These are phyloP conservation scores for Conus ventricosus DNA, from an alignment of 1,140 invertebrate species.

Conservation along the genomic window DNA sequence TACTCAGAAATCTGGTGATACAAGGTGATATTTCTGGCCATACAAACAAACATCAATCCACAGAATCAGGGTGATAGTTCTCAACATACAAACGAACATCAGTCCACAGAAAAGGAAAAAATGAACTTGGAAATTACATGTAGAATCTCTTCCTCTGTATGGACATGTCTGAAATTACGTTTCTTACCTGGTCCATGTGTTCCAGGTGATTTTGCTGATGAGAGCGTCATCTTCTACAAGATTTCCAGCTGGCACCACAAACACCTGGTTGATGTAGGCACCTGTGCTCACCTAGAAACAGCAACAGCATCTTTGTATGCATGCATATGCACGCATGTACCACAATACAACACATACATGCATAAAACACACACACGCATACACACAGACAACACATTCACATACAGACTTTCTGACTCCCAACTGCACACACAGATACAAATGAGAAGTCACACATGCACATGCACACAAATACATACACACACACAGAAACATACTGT, in stretches of 20 bases:
- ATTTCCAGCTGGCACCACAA: slow-evolving; percentile 66
- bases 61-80: too few species aligned
- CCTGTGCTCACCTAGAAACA: slow-evolving; percentile 69
- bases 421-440: background rate
- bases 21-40: too few species aligned
- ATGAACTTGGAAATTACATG: too few species aligned
- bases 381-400: background rate
- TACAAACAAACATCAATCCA: too few species aligned
- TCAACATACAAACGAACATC: too few species aligned
- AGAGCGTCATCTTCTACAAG: slow-evolving; percentile 63
- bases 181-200: slow-evolving; percentile 72
- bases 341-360: background rate
- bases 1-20: too few species aligned
- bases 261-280: slow-evolving; percentile 70
- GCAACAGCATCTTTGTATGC: background rate
- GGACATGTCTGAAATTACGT: background rate
- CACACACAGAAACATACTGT: background rate
- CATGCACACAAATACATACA: background rate
- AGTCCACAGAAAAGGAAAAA: too few species aligned
- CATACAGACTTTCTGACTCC: background rate
- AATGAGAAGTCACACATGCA: background rate
- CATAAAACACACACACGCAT: background rate
- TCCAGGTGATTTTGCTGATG: slow-evolving; percentile 71
- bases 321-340: background rate
- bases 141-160: too few species aligned